phyloP scores from a whole-genome alignment of 2,797 vertebrate species.

The Emys orbicularis region DNA sequence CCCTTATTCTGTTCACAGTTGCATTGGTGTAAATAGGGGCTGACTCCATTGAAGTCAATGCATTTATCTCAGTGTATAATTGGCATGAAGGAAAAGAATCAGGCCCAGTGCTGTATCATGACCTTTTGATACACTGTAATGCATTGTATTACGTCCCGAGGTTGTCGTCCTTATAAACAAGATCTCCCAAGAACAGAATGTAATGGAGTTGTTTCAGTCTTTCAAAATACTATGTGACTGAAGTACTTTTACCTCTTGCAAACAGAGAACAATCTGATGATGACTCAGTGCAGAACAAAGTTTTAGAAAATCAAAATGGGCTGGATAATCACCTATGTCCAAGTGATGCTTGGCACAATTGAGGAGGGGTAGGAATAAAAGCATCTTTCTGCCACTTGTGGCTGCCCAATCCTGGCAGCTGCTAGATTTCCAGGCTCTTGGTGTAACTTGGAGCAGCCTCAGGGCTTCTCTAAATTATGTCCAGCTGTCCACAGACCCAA shows the following conservation, averaged over 20 bases:
- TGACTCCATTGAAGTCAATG: background rate
- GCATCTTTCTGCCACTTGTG: background rate
- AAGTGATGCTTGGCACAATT: too few relatives aligned
- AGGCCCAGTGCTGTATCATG: background rate
- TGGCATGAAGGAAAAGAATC: background rate
- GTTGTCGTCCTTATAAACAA: background rate
- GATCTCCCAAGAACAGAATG: background rate
- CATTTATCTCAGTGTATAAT: background rate
- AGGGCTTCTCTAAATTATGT: background rate
- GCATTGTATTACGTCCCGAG: background rate
- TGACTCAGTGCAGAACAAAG: background rate
- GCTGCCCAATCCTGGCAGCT: too few relatives aligned
- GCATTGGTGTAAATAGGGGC: background rate
- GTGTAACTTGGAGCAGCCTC: rapidly evolving
- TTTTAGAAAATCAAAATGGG: background rate
- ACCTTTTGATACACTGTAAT: background rate
- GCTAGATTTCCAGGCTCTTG: background rate
- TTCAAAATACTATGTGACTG: background rate
- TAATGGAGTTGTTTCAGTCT: background rate
- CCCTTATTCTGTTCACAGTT: background rate
- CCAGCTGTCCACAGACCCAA: background rate
- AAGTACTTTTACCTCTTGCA: background rate
- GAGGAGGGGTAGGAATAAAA: background rate
- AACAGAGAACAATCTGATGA: background rate
- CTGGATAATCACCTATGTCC: background rate